A percentile compares a stretch with the other conserved stretches of the same genome.
These are phyloP conservation scores for Enteromius radiatus DNA, from an alignment of 2,797 vertebrate species.

Conservation along the genomic window DNA sequence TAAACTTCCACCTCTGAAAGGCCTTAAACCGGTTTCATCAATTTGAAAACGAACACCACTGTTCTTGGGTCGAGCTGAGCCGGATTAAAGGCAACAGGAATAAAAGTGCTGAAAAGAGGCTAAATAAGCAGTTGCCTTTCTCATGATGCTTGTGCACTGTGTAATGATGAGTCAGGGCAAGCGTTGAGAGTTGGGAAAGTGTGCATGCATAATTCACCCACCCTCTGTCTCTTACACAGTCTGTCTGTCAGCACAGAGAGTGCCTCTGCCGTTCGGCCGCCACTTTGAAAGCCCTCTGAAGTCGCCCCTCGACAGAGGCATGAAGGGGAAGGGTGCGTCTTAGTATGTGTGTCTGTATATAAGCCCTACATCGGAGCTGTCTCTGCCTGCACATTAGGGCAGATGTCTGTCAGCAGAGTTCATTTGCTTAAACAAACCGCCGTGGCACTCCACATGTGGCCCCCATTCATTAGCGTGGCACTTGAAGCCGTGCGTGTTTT, in stretches of 20 bases:
- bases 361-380: slow-evolving; percentile 42
- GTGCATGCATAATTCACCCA: slow-evolving; percentile 73
- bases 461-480: slow-evolving; percentile 67
- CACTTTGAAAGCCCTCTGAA: slow-evolving; percentile 43
- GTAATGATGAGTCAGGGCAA: slow-evolving; percentile 77
- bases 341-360: slow-evolving; percentile 62
- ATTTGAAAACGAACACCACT: slow-evolving; percentile 49
- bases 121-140: slow-evolving; percentile 75
- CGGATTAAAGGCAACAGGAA: slow-evolving; percentile 71
- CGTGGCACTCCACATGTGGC: slow-evolving; percentile 68
- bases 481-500: slow-evolving; percentile 64
- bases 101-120: slow-evolving; percentile 74
- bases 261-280: slow-evolving; percentile 34
- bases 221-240: slow-evolving; percentile 69
- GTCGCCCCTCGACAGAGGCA: slow-evolving; percentile 37
- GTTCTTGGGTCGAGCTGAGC: slow-evolving; percentile 48
- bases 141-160: slow-evolving; percentile 71
- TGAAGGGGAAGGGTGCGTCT: slow-evolving; percentile 39
- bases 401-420: slow-evolving; percentile 70
- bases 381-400: slow-evolving; percentile 64
- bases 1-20: slow-evolving; percentile 32
- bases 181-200: slow-evolving; percentile 63
- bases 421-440: slow-evolving; percentile 74
- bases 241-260: slow-evolving; percentile 73
- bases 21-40: slow-evolving; percentile 22